These are phyloP conservation scores for Vidua chalybeata DNA, from an alignment of 2,113 vertebrate genomes.

Conservation along the genomic window DNA sequence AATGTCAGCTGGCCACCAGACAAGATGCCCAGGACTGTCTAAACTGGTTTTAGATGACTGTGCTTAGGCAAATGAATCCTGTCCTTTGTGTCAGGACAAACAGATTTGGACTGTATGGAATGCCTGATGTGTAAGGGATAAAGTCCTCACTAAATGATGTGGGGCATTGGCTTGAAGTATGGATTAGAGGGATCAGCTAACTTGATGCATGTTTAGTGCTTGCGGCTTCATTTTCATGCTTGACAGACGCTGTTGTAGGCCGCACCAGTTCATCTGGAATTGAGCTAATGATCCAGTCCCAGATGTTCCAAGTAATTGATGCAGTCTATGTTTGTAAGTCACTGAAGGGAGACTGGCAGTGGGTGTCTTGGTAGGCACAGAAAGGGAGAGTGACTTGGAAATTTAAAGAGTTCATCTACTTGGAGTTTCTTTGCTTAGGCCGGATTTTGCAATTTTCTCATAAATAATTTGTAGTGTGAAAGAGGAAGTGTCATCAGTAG, in stretches of 20 bases:
- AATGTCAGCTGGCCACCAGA: not conserved
- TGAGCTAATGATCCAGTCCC: not conserved
- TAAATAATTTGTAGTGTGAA: not conserved
- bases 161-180: not conserved
- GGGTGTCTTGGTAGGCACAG: rapidly evolving
- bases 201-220: not conserved
- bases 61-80: not conserved
- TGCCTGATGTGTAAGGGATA: not conserved
- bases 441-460: not conserved
- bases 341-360: not conserved
- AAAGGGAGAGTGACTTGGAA: not conserved
- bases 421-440: not conserved
- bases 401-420: not conserved
- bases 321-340: not conserved
- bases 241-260: not conserved
- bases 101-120: not conserved
- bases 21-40: not conserved
- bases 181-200: constrained; percentile 31
- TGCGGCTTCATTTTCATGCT: not conserved
- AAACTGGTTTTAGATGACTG: not conserved
- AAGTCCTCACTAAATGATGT: not conserved
- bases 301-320: not conserved
- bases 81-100: constrained; percentile 7
- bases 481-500: not conserved
- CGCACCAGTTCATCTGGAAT: not conserved